Evolutionary conservation across 2,888 invertebrate genomes (phyloP).

Genomic region (Pseudolycoriella hygida): DNA sequence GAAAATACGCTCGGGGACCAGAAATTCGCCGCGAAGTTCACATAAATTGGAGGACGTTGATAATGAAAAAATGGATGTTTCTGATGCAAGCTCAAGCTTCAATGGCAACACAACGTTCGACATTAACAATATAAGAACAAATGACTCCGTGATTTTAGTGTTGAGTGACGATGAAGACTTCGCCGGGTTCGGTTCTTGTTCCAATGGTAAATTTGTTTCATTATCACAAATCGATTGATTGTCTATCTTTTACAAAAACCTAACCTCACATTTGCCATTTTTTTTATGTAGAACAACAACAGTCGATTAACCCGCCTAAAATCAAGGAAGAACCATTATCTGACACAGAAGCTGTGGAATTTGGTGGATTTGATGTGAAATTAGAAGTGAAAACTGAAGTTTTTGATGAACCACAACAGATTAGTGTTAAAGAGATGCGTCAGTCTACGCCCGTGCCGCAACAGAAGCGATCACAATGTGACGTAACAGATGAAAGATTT

Average conservation of each 20-base stretch:
- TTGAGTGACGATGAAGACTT: conserved; percentile 6
- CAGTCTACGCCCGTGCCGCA: neutral
- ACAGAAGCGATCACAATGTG: neutral
- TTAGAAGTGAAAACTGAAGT: neutral
- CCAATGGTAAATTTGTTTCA: neutral
- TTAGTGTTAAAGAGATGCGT: neutral
- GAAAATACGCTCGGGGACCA: no score
- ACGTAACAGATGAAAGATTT: conserved; percentile 19
- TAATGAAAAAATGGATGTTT: no score
- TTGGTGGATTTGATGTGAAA: neutral
- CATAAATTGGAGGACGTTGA: no score
- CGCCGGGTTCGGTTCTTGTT: conserved; percentile 5
- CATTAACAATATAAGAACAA: no score
- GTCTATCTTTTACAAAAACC: neutral
- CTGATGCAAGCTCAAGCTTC: no score
- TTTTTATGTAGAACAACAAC: no score
- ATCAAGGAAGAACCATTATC: conserved; percentile 1
- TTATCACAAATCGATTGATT: neutral
- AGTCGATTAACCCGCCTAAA: neutral
- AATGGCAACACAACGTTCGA: no score
- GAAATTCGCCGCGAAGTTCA: no score
- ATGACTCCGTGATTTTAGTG: neutral
- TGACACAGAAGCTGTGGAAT: neutral
- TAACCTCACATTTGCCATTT: neutral
- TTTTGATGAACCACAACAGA: neutral